Conservation (phyloP, 2,888 invertebrate genomes). For the Steinernema carpocapsae region DNA sequence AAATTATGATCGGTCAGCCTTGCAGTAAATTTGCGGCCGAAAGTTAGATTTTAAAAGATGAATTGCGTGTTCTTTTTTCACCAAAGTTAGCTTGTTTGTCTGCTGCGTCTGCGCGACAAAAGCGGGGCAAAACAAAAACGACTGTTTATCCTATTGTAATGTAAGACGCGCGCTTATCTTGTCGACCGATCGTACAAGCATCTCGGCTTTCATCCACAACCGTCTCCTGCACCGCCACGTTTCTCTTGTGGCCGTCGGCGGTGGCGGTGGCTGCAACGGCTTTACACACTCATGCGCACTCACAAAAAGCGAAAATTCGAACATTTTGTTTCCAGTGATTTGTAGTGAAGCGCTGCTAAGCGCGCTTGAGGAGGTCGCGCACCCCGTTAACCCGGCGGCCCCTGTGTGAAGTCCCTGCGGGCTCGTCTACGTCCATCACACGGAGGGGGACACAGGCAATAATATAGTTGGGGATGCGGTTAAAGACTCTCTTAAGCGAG, state of each 20-base stretch:
- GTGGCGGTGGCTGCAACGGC: background rate
- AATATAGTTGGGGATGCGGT: background rate
- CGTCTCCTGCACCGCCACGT: background rate
- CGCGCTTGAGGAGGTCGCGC: too few relatives aligned
- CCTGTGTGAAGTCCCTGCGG: too few relatives aligned
- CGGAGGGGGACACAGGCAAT: constrained; percentile 1
- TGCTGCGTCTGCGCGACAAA: background rate
- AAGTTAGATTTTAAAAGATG: too few relatives aligned
- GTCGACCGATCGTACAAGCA: constrained; percentile 9
- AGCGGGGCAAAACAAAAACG: constrained; percentile 9
- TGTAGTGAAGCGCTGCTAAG: too few relatives aligned
- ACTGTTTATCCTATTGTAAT: constrained; percentile 29
- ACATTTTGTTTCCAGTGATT: too few relatives aligned
- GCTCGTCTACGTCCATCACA: constrained; percentile 19
- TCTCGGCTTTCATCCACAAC: constrained; percentile 19
- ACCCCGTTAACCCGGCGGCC: constrained; percentile 3
- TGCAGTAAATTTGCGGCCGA: background rate
- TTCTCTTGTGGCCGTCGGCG: too few relatives aligned
- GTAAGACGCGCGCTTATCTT: constrained; percentile 3
- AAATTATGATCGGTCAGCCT: background rate
- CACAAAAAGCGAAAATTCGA: too few relatives aligned
- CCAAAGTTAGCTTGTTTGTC: too few relatives aligned
- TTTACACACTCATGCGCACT: background rate
- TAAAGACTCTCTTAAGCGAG: background rate
- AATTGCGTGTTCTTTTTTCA: too few relatives aligned